Conservation (phyloP, 2,888 invertebrate species). For the Escarpia spicata region DNA sequence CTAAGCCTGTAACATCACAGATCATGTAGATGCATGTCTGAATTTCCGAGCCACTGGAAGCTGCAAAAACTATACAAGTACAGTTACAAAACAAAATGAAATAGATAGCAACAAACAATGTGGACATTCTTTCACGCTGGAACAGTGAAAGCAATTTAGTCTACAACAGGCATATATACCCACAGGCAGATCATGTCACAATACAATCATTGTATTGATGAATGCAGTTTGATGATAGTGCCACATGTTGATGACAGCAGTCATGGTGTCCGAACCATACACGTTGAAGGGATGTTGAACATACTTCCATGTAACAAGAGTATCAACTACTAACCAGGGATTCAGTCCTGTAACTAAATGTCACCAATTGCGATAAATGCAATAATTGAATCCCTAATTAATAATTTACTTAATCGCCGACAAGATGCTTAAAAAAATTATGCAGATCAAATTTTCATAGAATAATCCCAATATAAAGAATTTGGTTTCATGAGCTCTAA, state of each 20-base stretch:
- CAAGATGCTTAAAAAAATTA: neutral
- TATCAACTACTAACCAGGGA: neutral
- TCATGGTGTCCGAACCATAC: neutral
- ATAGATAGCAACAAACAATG: neutral
- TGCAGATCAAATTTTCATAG: neutral
- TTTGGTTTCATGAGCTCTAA: neutral
- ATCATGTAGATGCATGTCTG: neutral
- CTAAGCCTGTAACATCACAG: neutral
- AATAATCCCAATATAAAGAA: neutral
- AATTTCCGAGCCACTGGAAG: neutral
- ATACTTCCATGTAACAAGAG: neutral
- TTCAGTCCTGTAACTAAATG: neutral
- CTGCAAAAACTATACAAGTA: neutral
- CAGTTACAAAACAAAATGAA: neutral
- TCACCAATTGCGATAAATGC: neutral
- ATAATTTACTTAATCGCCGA: neutral
- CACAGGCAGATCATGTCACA: neutral
- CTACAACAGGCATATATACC: neutral
- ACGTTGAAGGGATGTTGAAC: neutral
- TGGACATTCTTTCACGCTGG: neutral
- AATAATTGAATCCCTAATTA: neutral
- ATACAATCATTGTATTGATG: neutral
- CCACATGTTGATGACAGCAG: neutral
- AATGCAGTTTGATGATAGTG: neutral
- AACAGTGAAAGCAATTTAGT: slow-evolving; percentile 9